Evolutionary conservation across 2,113 vertebrate species (phyloP), one percentile per base, ranked within the genome.

Genomic region (Cichladusa arquata): DNA sequence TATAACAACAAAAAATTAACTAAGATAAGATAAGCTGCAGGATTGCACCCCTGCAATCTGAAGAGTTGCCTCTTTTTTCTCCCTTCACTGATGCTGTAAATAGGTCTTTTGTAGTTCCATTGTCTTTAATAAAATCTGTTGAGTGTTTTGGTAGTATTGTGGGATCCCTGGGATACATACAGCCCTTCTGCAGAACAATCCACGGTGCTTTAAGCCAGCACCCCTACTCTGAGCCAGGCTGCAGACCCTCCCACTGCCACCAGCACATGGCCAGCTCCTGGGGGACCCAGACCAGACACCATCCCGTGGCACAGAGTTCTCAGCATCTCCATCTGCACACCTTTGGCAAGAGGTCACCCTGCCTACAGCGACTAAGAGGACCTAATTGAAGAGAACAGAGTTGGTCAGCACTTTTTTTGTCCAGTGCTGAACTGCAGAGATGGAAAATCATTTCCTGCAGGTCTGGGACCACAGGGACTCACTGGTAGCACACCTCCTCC

Each of bases 221-320:
- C 14, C 29, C 7, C 34, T 29, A 5, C 23, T 14, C 17, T 23
- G 17, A 77, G 54, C 36, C 44, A 34, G 69, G 29, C 33, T 90
- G 73, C 51, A 77, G 62, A 60, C 7, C 8, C 10, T 78, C 36
- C 38, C 38, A 36, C n/a, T 71, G 60, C 25, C 70, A 79, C 33
- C 38, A 60, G 61, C 2, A 22, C 0, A 5, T 77, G 57, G 31
- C 8, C 0, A 0, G 60, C 11, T 64, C 13, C 28, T 60, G 81
- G n/a, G 19, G 20, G 16, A 69, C 20, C 14, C 34, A 58, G 36
- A 42, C 15, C 79, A 56, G 57, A 14, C 33, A 74, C 25, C 12
- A 10, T 14, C 25, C 1, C 0, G 33, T 25, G 44, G 23, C 72
- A 36, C 31, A 67, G 29, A 62, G 12, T 3, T 70, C 54, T 54